Base-by-base conservation (phyloP, 2,113 vertebrate genomes). In the Cephalopterus ornatus region DNA sequence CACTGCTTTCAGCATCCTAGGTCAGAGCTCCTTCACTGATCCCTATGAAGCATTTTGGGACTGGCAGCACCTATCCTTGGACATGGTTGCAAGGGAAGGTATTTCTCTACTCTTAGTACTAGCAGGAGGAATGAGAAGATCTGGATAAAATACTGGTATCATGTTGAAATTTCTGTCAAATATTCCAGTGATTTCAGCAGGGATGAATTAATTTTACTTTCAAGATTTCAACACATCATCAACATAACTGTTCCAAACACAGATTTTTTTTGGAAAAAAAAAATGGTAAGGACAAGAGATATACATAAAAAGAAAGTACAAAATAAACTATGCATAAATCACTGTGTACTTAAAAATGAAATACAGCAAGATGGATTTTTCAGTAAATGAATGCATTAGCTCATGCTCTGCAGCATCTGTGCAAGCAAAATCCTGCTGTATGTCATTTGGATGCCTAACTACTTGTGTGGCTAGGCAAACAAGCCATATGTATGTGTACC, bases 391-490 rank as follows among this genome's bases (percentile, higher is more conserved):
- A 84, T 58, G 18, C 26, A 50, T 83, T 70, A 92, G 63, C 50
- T 91, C 79, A 81, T 84, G 46, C 39, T 83, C 58, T 71, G 71
- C 85, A 91, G 75, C 72, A 62, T 88, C 85, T 92, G 78, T 85
- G 78, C 71, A 90, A 93, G 92, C 30, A 50, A 93, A 93, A 87
- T 89, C 73, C 81, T 92, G 72, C 82, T 96, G 78, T 83, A 94
- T 92, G 90, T 76, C 95, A 93, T 95, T 86, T 33, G 33, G 55
- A 88, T 68, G 75, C 82, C 50, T 88, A 85, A 78, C 85, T 86
- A 92, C 75, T 93, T 88, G 90, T 92, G 82, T 86, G 82, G 92
- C 70, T 95, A 78, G 77, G 80, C 73, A 96, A 96, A 91, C 49
- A 95, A 81, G 74, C 84, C 84, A 87, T 84, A 89, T 77, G 56